These are phyloP conservation scores for Ageneiosus marmoratus DNA, from an alignment of 2,113 vertebrate species.

Conservation along the genomic window DNA sequence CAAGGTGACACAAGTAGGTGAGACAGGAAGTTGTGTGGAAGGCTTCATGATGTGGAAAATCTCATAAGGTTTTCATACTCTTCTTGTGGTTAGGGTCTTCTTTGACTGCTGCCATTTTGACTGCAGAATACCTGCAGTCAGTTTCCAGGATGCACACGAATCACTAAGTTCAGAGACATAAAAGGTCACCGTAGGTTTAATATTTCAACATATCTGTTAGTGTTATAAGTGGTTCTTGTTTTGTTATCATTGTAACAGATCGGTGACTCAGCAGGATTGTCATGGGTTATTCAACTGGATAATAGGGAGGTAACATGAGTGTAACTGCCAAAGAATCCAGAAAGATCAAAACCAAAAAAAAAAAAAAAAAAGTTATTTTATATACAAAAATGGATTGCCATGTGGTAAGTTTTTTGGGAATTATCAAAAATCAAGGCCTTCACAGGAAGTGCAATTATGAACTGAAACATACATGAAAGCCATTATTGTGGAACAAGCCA, in stretches of 20 bases:
- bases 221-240: background rate
- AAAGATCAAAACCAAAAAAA: background rate
- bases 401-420: background rate
- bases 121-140: background rate
- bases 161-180: background rate
- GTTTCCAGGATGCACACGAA: background rate
- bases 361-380: background rate
- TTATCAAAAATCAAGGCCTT: background rate
- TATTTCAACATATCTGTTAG: background rate
- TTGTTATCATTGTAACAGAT: conserved; percentile 1
- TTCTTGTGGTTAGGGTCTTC: background rate
- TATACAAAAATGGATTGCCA: conserved; percentile 4
- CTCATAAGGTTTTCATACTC: background rate
- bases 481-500: conserved; percentile 10
- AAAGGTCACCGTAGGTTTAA: background rate
- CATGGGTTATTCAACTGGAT: background rate
- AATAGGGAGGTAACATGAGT: background rate
- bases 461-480: conserved; percentile 38
- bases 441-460: conserved; percentile 43
- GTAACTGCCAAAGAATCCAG: background rate
- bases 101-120: background rate
- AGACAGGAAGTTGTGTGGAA: background rate
- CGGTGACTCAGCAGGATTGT: background rate
- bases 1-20: conserved; percentile 2
- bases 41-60: background rate